Conservation (phyloP, 2,797 vertebrate species). For the Amphiprion clarkii region DNA sequence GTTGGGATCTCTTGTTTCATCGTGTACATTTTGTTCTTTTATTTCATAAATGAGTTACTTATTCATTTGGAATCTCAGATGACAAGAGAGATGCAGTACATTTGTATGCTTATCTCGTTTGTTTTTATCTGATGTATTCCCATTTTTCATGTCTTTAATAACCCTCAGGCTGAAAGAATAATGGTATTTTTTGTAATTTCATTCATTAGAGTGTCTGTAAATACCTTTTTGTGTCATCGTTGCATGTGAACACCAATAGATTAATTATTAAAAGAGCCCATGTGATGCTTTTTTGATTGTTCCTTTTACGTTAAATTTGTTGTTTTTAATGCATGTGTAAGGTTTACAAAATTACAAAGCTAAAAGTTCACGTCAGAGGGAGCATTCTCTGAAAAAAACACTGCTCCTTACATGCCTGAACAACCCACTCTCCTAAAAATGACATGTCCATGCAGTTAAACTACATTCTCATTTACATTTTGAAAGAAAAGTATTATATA, state of each 20-base stretch:
- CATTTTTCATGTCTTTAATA: not conserved
- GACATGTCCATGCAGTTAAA: too few species aligned
- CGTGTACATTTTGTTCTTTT: not conserved
- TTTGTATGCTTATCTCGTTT: not conserved
- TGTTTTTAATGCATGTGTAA: not conserved
- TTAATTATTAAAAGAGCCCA: not conserved
- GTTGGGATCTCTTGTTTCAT: conserved; percentile 8
- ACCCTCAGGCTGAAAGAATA: not conserved
- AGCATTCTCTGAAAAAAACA: too few species aligned
- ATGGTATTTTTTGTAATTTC: not conserved
- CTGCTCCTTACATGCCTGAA: too few species aligned
- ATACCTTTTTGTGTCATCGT: not conserved
- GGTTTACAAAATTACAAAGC: too few species aligned
- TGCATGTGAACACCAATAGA: not conserved
- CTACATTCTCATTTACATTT: too few species aligned
- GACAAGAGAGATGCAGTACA: not conserved
- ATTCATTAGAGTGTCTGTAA: not conserved
- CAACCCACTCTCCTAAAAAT: too few species aligned
- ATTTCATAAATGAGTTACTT: not conserved
- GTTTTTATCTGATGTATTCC: not conserved
- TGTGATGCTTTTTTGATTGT: too few species aligned
- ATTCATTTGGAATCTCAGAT: not conserved
- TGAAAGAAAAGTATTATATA: too few species aligned
- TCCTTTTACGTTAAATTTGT: not conserved
- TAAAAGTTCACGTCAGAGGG: too few species aligned